Conservation (phyloP, 2,888 invertebrate species). For the Trichopoda pennipes region DNA sequence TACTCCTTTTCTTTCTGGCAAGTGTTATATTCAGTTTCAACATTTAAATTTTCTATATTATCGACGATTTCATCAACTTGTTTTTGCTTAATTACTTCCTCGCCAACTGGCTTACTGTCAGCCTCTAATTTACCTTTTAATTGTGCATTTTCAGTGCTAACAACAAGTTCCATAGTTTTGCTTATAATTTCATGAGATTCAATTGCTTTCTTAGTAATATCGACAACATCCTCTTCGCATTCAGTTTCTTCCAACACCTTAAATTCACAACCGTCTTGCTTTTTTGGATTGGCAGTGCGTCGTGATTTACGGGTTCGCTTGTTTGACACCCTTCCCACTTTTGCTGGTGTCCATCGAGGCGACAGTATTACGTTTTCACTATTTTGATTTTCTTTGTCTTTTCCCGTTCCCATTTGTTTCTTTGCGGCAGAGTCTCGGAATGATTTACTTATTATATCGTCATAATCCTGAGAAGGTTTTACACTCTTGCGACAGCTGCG, state of each 20-base stretch:
- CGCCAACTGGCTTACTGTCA: neutral
- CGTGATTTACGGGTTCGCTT: constrained; percentile 72
- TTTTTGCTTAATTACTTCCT: neutral
- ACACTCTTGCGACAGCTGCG: constrained; percentile 77
- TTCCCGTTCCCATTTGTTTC: constrained; percentile 40
- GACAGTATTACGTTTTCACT: neutral
- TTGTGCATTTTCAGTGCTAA: no score
- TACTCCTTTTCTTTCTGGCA: neutral
- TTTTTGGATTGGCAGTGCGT: constrained; percentile 30
- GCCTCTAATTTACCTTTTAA: neutral
- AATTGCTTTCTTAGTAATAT: no score
- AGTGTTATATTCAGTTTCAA: neutral
- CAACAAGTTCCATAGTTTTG: neutral
- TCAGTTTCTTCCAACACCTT: neutral
- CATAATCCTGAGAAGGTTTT: constrained; percentile 76
- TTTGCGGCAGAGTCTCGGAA: constrained; percentile 65
- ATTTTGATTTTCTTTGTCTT: constrained; percentile 6
- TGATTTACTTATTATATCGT: constrained; percentile 71
- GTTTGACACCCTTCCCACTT: constrained; percentile 74
- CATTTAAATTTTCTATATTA: neutral
- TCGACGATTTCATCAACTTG: neutral
- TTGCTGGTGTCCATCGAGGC: constrained; percentile 73
- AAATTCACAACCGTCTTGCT: neutral
- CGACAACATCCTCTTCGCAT: neutral
- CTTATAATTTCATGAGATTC: neutral